A percentile compares a stretch with the other conserved stretches of the same genome.
These are phyloP conservation scores for Mythimna vitellina DNA, from an alignment of 2,888 invertebrate genomes.

Conservation along the genomic window DNA sequence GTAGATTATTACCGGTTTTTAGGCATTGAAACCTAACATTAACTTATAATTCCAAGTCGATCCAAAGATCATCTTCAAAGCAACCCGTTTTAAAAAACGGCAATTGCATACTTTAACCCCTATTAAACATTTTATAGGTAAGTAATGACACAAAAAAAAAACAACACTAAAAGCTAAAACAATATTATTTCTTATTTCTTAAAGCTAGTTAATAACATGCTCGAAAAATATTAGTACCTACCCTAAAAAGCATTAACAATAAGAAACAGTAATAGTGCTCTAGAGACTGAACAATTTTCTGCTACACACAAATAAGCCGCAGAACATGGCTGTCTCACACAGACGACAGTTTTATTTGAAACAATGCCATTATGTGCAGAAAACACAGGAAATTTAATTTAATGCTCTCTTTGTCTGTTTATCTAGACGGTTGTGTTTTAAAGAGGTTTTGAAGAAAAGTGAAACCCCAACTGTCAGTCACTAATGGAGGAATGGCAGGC, in stretches of 20 bases:
- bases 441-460: neutral
- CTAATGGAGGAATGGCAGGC: neutral
- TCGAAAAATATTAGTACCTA: slow-evolving; percentile 12
- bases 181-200: neutral
- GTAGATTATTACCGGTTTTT: no score
- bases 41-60: no score
- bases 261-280: slow-evolving; percentile 54
- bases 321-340: slow-evolving; percentile 53
- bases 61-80: no score
- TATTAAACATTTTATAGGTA: neutral
- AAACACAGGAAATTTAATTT: slow-evolving; percentile 39
- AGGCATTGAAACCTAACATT: no score
- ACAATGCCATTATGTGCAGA: slow-evolving; percentile 36
- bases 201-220: slow-evolving; percentile 10
- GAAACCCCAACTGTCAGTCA: neutral
- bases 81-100: no score
- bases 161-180: neutral
- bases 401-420: slow-evolving; percentile 4
- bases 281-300: slow-evolving; percentile 59
- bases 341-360: slow-evolving; percentile 36
- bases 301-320: slow-evolving; percentile 55
- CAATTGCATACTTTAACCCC: no score
- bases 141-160: neutral
- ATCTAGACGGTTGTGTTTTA: neutral
- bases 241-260: slow-evolving; percentile 39